Evolutionary conservation across 2,888 invertebrate species (phyloP), one percentile per base, ranked within the genome.

Genomic region (Copidosoma aretas): DNA sequence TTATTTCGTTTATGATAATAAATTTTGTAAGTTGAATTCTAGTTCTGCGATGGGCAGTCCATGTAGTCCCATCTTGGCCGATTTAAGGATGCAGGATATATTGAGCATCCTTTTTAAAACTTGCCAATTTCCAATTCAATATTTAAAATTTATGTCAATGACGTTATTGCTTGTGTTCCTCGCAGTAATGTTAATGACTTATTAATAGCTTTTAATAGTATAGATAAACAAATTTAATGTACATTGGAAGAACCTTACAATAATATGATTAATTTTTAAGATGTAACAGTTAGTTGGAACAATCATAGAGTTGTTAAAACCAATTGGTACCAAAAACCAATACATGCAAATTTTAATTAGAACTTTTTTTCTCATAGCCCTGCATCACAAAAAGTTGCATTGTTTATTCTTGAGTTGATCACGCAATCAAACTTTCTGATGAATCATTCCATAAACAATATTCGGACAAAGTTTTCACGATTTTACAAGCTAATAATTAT

Each of bases 261-360:
- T 54, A 54, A 24, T 54, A 54, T 14, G 2, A 54, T 54, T 24
- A 54, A 54, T 24, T 54, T 54, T 54, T 54, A 22, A 24, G 53
- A 54, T 24, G 17, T 54, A 10, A 15, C 24, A 24, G 14, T 24
- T 17, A 8, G 24, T 22, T 10, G 10, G 14, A 22, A 22, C 10
- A 17, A 54, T 54, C 14, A 22, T 14, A 24, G 53, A 10, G 12
- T 12, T 14, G 15, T 22, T 22, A 24, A 14, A 15, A 54, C 53
- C 14, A 54, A 54, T 10, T 54, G 24, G 24, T 54, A 54, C 24
- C 22, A 17, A 12, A 54, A 54, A 54, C 53, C 53, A 54, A 54
- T 19, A 52, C 19, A 52, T 19, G 19, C 52, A 1, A 19, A 21
- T n/a, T 52, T 52, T n/a, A n/a, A 52, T 19, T 19, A 4, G 19